These are phyloP conservation scores for Psittacula cyanocephala DNA, from an alignment of 2,113 vertebrate genomes.

Conservation along the genomic window DNA sequence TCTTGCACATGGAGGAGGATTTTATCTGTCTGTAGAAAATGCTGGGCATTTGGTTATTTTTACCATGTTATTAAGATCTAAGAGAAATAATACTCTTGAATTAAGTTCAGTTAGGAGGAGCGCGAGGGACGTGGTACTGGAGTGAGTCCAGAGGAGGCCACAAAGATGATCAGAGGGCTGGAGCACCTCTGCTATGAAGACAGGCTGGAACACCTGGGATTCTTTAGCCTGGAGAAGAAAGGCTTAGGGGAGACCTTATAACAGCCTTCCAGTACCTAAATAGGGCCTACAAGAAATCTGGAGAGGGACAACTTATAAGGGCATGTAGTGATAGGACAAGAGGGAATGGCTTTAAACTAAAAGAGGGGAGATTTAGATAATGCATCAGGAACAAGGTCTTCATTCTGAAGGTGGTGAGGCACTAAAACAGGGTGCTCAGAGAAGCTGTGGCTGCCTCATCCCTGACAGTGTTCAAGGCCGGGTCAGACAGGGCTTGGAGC, in stretches of 20 bases:
- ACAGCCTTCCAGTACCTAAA: background rate
- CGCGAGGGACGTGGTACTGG: background rate
- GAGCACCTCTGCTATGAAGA: background rate
- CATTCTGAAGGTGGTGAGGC: background rate
- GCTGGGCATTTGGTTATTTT: background rate
- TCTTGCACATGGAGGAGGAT: conserved; percentile 26
- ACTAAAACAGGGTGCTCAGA: background rate
- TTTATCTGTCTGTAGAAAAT: background rate
- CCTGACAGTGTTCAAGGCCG: background rate
- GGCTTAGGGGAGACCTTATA: background rate
- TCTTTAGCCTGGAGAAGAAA: background rate
- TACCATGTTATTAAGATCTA: background rate
- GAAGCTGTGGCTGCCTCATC: background rate
- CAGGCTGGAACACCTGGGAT: background rate
- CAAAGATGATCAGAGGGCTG: background rate
- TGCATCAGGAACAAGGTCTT: background rate
- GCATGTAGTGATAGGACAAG: background rate
- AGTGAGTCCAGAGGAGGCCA: background rate
- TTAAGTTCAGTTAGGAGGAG: background rate
- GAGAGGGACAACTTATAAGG: background rate
- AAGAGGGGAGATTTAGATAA: background rate
- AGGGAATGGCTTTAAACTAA: background rate
- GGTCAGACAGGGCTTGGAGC: background rate
- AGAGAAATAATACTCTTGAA: background rate
- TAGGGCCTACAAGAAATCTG: background rate